Conservation (phyloP, 2,888 invertebrate genomes). For the Epinotia ramella region DNA sequence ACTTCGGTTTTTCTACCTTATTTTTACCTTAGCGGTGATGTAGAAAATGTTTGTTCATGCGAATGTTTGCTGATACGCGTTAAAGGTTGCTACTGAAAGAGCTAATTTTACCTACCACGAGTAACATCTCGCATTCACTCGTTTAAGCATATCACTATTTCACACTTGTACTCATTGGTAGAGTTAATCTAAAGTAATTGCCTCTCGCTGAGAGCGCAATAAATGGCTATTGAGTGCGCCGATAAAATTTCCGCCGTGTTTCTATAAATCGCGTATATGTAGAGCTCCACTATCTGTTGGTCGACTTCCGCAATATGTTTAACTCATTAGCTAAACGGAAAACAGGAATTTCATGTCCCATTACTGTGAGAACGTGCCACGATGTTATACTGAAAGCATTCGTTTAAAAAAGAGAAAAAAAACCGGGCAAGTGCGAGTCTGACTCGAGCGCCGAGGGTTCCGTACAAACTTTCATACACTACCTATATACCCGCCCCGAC, state of each 20-base stretch:
- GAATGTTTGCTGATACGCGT: too few relatives aligned
- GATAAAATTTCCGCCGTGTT: constrained; percentile 68
- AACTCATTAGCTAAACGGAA: constrained; percentile 9
- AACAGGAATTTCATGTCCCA: background rate
- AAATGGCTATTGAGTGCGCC: constrained; percentile 77
- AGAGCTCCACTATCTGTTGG: background rate
- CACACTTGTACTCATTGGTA: constrained; percentile 65
- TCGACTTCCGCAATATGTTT: background rate
- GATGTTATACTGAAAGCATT: background rate
- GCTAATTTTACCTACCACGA: background rate
- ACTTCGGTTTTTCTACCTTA: too few relatives aligned
- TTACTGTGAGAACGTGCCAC: constrained; percentile 8
- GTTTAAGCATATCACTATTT: constrained; percentile 48
- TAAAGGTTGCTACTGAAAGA: background rate
- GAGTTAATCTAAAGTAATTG: constrained; percentile 79
- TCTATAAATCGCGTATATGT: constrained; percentile 52
- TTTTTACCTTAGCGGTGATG: too few relatives aligned
- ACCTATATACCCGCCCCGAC: too few relatives aligned
- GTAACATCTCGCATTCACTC: background rate
- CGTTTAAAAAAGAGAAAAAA: too few relatives aligned
- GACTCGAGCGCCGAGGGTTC: too few relatives aligned
- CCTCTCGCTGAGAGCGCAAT: constrained; percentile 76
- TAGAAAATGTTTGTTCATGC: too few relatives aligned
- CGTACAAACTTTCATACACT: too few relatives aligned
- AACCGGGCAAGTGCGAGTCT: too few relatives aligned